phyloP scores from a whole-genome alignment of 2,797 vertebrate genomes.

The Cephalopachus bancanus region DNA sequence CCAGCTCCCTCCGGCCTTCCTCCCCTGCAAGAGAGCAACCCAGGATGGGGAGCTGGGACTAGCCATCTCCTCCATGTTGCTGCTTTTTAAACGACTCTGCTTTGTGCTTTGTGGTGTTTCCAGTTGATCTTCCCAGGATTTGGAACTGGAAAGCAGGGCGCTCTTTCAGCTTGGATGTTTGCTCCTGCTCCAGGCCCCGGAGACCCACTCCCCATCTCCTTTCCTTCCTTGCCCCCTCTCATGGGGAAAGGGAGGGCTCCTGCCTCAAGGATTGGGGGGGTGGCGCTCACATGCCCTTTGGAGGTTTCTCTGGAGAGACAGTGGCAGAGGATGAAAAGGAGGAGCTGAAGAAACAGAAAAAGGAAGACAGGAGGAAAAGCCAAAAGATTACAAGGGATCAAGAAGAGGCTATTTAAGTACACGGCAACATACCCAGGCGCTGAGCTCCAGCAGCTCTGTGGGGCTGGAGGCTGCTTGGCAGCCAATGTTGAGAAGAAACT shows the following conservation, averaged over 20 bases:
- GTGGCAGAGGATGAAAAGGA: neutral
- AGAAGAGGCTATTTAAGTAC: conserved; percentile 63
- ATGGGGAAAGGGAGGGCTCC: neutral
- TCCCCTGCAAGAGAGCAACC: neutral
- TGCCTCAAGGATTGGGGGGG: neutral
- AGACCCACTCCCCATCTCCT: neutral
- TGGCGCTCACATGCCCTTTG: neutral
- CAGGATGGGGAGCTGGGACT: no score
- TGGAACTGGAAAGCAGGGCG: neutral
- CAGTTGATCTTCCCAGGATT: neutral
- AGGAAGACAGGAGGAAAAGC: conserved; percentile 56
- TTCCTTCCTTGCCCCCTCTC: neutral
- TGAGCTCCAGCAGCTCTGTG: rapidly evolving
- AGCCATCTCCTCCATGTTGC: neutral
- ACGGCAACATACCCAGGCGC: neutral
- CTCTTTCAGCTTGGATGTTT: neutral
- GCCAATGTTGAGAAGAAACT: neutral
- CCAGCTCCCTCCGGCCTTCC: rapidly evolving
- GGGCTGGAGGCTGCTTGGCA: conserved; percentile 49
- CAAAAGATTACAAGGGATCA: conserved; percentile 71
- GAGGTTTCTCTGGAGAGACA: neutral
- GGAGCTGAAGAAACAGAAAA: neutral
- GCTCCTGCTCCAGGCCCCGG: neutral
- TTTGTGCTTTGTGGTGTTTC: neutral
- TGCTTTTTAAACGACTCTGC: neutral